phyloP scores from a whole-genome alignment of 2,797 vertebrate species.

The Spondyliosoma cantharus region DNA sequence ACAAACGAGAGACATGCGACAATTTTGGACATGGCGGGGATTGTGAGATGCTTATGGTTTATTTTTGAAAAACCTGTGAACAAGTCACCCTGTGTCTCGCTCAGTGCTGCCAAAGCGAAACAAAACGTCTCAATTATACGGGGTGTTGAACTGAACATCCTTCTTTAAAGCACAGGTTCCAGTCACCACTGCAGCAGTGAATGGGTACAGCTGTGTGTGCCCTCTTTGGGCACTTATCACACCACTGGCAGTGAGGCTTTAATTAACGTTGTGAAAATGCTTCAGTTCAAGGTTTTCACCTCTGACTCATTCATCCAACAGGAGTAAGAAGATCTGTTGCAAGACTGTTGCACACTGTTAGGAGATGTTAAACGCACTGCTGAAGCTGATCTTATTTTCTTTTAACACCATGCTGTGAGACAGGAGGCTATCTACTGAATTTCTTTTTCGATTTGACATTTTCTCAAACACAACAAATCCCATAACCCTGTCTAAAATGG shows the following conservation, averaged over 20 bases:
- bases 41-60: not conserved
- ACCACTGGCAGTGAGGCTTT: conserved; percentile 4
- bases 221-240: conserved; percentile 4
- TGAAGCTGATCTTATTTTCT: not conserved
- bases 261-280: not conserved
- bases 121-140: not conserved
- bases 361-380: not conserved
- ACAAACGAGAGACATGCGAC: not conserved
- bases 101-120: not conserved
- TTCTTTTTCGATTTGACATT: not conserved
- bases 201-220: not conserved
- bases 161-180: not conserved
- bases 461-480: not conserved
- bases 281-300: not conserved
- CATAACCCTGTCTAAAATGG: not conserved
- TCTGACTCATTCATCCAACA: conserved; percentile 2
- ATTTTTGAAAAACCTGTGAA: conserved; percentile 4
- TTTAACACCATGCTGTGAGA: not conserved
- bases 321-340: conserved; percentile 9
- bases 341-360: conserved; percentile 3
- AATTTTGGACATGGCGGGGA: not conserved
- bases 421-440: not conserved
- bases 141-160: not conserved
- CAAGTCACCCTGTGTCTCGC: not conserved
- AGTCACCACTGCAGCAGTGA: not conserved